Evolutionary conservation across 2,797 vertebrate genomes (phyloP).

Genomic region (Limnodromus scolopaceus): DNA sequence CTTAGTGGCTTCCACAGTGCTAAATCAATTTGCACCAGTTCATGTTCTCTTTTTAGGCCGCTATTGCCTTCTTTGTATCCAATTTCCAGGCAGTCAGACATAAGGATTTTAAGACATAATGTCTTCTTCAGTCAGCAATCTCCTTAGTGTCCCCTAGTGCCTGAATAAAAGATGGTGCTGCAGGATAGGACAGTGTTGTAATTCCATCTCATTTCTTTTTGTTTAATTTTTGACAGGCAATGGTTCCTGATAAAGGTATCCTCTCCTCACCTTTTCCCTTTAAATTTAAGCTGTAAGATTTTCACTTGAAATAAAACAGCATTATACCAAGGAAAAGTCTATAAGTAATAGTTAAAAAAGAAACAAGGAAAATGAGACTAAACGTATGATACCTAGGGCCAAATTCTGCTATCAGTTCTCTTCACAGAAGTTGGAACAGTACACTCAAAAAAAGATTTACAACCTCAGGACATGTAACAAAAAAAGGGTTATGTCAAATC

Average conservation of each 20-base stretch:
- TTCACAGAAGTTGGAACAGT: neutral
- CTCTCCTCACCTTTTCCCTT: neutral
- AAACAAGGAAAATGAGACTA: neutral
- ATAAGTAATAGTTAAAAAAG: neutral
- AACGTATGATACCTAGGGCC: neutral
- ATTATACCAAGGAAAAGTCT: neutral
- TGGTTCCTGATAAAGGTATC: neutral
- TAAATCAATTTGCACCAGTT: neutral
- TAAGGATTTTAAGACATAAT: neutral
- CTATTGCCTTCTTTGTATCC: neutral
- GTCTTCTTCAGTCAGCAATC: neutral
- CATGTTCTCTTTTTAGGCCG: neutral
- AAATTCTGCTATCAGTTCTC: neutral
- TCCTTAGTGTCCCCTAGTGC: neutral
- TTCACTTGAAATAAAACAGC: neutral
- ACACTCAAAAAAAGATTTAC: neutral
- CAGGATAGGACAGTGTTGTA: neutral
- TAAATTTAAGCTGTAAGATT: neutral
- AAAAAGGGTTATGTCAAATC: conserved; percentile 1
- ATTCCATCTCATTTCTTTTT: neutral
- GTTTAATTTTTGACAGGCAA: neutral
- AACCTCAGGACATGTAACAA: neutral
- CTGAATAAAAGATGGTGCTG: neutral
- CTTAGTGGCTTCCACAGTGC: neutral
- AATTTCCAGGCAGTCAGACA: neutral